Evolutionary conservation across 2,797 vertebrate genomes (phyloP), one percentile per base, ranked within the genome.

Genomic region (Eospalax fontanierii): DNA sequence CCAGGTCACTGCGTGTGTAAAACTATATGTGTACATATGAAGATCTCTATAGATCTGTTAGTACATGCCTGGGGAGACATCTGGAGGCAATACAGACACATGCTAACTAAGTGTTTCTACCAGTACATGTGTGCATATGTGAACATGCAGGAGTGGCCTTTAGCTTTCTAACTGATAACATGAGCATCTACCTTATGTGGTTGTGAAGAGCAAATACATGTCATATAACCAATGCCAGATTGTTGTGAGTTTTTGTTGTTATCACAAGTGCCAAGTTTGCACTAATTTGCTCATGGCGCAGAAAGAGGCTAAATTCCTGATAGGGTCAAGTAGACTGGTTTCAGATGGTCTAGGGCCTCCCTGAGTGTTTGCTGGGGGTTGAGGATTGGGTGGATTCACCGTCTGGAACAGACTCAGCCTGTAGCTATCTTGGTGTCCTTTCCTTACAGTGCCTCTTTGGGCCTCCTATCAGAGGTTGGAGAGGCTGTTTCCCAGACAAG

Each of bases 191-290:
- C 28, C 88, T 81, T 61, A 93, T 43, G 30, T 82, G 33, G 14
- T 61, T 87, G 50, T 88, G 33, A 95, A 50, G 40, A 82, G n/a
- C 24, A 82, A 75, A 71, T 4, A 7, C n/a, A n/a, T 61, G 14
- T 95, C 66, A n/a, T 19, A 78, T 81, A 76, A 24, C 12, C 21
- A 92, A 94, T 86, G 91, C 22, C 66, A 90, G 66, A 43, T 33
- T 80, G 59, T 30, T 82, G 21, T n/a, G 76, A 63, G 22, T 71
- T 94, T 90, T 90, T 93, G n/a, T 90, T 93, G n/a, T 90, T 63
- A 46, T 84, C 54, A 76, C 54, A 65, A 84, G 86, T 33, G 63
- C n/a, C 40, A 35, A 73, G 50, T 83, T 76, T 78, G 50, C 26
- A 57, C 1, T 28, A 83, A 75, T 2, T 35, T 66, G 30, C 21